Conservation (phyloP, 1,140 invertebrate species). For the Drosophila orena region DNA sequence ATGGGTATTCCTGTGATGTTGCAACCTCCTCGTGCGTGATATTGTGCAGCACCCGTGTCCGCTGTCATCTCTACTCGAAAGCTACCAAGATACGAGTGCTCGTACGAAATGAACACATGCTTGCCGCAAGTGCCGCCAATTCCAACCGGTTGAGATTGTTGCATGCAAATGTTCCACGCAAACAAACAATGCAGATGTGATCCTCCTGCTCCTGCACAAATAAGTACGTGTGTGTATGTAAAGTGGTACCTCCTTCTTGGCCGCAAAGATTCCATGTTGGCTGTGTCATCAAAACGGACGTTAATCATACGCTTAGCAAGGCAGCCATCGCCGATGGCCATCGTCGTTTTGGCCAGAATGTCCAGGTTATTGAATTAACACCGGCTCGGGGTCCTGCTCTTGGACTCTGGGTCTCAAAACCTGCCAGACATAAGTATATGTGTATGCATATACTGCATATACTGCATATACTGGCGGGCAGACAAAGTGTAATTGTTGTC, state of each 20-base stretch:
- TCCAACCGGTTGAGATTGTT: constrained; percentile 69
- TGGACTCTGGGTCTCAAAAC: constrained; percentile 1
- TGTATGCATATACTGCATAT: neutral
- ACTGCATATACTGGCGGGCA: neutral
- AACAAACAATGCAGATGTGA: constrained; percentile 71
- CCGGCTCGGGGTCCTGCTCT: constrained; percentile 40
- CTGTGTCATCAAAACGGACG: constrained; percentile 80
- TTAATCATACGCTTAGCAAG: constrained; percentile 82
- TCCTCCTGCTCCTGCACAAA: constrained; percentile 3
- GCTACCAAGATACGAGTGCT: constrained; percentile 34
- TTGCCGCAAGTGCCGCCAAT: constrained; percentile 66
- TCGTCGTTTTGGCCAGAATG: constrained; percentile 54
- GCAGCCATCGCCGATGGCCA: constrained; percentile 69
- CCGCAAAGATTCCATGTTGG: constrained; percentile 29
- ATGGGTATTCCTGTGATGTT: too few relatives aligned
- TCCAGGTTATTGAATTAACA: constrained; percentile 76
- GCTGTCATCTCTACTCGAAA: constrained; percentile 30
- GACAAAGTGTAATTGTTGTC: constrained; percentile 76
- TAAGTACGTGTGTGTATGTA: neutral
- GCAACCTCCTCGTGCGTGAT: constrained; percentile 32
- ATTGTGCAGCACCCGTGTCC: constrained; percentile 23
- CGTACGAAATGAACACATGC: constrained; percentile 48
- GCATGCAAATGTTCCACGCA: constrained; percentile 76
- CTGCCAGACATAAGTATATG: neutral
- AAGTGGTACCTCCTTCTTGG: constrained; percentile 8